phyloP scores from a whole-genome alignment of 2,113 vertebrate genomes.

The Toxotes jaculatrix region DNA sequence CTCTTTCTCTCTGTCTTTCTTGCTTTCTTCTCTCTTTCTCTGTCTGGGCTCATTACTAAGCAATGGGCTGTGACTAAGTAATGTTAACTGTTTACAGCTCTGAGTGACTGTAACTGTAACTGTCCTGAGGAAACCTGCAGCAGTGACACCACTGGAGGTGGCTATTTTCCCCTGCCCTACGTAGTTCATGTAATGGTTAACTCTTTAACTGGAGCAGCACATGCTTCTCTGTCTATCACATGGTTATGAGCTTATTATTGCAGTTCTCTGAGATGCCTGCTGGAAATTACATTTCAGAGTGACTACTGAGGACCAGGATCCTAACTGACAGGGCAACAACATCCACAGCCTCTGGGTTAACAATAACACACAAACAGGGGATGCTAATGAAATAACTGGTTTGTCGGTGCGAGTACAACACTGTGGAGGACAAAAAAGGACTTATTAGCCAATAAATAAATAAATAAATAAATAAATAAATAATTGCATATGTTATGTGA shows the following conservation, averaged over 20 bases:
- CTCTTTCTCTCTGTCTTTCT: conserved; percentile 8
- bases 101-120: conserved; percentile 37
- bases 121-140: conserved; percentile 26
- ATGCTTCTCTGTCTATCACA: background rate
- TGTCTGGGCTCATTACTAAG: conserved; percentile 55
- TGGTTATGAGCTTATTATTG: conserved; percentile 11
- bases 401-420: background rate
- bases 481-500: background rate
- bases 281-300: conserved; percentile 15
- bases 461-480: background rate
- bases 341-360: background rate
- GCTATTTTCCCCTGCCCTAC: conserved; percentile 49
- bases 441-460: background rate
- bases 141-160: conserved; percentile 20
- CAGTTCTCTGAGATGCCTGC: background rate
- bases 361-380: background rate
- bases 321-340: background rate
- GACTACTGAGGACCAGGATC: background rate
- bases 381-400: conserved; percentile 1
- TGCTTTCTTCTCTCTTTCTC: conserved; percentile 16
- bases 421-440: background rate
- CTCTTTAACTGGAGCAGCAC: conserved; percentile 25
- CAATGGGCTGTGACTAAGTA: conserved; percentile 62
- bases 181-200: conserved; percentile 15
- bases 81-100: conserved; percentile 61